A percentile compares a stretch with the other conserved stretches of the same genome.
Conservation (phyloP, 64 coral and sea anemone species). For the Dendronephthya gigantea region DNA sequence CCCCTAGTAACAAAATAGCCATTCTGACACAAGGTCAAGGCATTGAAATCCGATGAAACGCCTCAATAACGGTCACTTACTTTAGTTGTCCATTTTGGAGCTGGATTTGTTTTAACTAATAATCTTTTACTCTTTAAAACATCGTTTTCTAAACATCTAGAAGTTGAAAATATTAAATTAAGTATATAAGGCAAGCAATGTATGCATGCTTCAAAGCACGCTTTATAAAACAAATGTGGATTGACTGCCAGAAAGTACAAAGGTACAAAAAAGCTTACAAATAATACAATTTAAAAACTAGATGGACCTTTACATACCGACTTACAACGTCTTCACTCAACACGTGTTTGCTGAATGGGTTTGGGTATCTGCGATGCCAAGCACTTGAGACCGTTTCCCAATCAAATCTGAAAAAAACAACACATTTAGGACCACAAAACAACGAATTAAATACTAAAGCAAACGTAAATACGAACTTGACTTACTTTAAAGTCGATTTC, state of each 20-base stretch:
- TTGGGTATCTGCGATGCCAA: slow-evolving; percentile 61
- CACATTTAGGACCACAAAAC: neutral
- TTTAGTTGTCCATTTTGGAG: slow-evolving; percentile 86
- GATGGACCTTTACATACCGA: slow-evolving; percentile 28
- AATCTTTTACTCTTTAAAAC: slow-evolving; percentile 83
- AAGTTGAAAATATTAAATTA: too few species aligned
- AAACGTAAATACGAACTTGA: neutral
- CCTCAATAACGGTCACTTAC: slow-evolving; percentile 28
- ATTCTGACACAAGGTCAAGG: too few species aligned
- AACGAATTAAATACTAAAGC: neutral
- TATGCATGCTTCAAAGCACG: too few species aligned
- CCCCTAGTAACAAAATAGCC: too few species aligned
- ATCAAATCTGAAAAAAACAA: slow-evolving; percentile 14
- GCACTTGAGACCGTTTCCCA: slow-evolving; percentile 17
- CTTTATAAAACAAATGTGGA: too few species aligned
- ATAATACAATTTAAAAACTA: neutral
- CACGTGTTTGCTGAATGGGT: slow-evolving; percentile 95
- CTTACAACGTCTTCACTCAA: slow-evolving; percentile 78
- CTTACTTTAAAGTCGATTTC: slow-evolving; percentile 12
- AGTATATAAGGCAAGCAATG: too few species aligned
- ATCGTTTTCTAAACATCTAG: slow-evolving; percentile 60
- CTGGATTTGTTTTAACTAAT: slow-evolving; percentile 84
- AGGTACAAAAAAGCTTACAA: neutral
- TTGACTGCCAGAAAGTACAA: too few species aligned
- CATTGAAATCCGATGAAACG: neutral